Evolutionary conservation across 2,888 invertebrate species (phyloP), one percentile per base, ranked within the genome.

Genomic region (Polietes domitor): DNA sequence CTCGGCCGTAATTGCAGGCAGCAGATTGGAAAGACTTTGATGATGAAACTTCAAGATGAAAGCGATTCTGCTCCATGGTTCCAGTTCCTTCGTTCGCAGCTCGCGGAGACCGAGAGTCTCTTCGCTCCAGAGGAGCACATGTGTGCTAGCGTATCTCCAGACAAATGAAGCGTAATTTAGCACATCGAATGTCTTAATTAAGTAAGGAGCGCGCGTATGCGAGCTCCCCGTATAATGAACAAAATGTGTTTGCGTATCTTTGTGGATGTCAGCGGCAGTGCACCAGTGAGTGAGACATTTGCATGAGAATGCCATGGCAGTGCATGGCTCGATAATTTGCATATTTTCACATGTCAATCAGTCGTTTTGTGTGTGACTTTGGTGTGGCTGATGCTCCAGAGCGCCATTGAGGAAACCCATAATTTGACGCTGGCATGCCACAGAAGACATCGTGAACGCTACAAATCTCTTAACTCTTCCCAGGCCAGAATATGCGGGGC

Each of bases 321-420:
- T 19, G 24, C 61, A 21, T 32, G 24, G 15, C 72, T 17, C 28
- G 19, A 71, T 63, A 88, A 87, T 89, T 89, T 88, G 89, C 88
- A 89, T 89, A 88, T 89, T 89, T 89, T 89, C 89, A 89, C 89
- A 89, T 89, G 89, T 89, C 89, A 89, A 86, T 88, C 88, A 85
- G 83, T 78, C 85, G 24, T 43, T 80, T 72, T 32, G 63, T 53
- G 53, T 43, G 58, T 32, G 12, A 24, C 41, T 55, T 58, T 79
- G 84, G 79, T 80, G 87, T 71, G 17, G 71, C 32, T 70, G 61
- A 65, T 50, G 19, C 17, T n/a, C 53, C 55, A 15, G 24, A 43
- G 21, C 21, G 19, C 50, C 75, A 63, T 9, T 5, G 37, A 17
- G 21, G 21, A 72, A 17, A 53, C 2, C 24, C 55, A 55, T 28